Percentiles rank a stretch among this genome's conserved stretches.
These are phyloP conservation scores for Puffinus mauretanicus DNA, from an alignment of 2,113 vertebrate genomes.

Conservation along the genomic window DNA sequence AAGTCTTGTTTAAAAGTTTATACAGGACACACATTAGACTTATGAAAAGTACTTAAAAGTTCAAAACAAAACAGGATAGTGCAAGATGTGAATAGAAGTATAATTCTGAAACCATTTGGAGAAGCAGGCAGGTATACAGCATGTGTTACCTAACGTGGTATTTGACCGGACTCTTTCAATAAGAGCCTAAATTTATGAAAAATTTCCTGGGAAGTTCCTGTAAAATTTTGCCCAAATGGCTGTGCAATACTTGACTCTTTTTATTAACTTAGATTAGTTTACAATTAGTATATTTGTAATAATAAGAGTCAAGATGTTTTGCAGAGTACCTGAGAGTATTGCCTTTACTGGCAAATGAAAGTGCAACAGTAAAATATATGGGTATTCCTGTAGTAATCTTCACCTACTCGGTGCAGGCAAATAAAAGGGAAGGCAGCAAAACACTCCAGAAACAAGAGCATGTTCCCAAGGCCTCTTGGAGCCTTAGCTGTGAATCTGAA, in stretches of 20 bases:
- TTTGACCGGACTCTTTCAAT: background rate
- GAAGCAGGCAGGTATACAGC: background rate
- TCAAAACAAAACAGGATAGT: background rate
- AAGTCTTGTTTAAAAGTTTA: background rate
- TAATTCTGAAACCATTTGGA: background rate
- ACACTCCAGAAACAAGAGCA: rapidly evolving
- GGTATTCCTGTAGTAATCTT: background rate
- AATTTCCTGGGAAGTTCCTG: background rate
- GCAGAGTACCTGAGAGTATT: background rate
- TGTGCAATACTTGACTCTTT: background rate
- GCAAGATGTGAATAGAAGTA: background rate
- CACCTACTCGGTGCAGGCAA: background rate
- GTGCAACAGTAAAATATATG: background rate
- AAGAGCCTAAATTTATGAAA: background rate
- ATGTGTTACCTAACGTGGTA: rapidly evolving
- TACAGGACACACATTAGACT: background rate
- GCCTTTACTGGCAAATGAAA: background rate
- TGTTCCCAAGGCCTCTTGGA: background rate
- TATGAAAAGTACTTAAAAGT: background rate
- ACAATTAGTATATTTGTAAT: background rate
- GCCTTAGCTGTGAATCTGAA: background rate
- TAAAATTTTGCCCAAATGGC: background rate
- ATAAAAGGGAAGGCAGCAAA: background rate
- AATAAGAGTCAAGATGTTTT: background rate
- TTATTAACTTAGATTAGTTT: background rate